Evolutionary conservation across 2,888 invertebrate species (phyloP).

Genomic region (Ophion slaviceki): DNA sequence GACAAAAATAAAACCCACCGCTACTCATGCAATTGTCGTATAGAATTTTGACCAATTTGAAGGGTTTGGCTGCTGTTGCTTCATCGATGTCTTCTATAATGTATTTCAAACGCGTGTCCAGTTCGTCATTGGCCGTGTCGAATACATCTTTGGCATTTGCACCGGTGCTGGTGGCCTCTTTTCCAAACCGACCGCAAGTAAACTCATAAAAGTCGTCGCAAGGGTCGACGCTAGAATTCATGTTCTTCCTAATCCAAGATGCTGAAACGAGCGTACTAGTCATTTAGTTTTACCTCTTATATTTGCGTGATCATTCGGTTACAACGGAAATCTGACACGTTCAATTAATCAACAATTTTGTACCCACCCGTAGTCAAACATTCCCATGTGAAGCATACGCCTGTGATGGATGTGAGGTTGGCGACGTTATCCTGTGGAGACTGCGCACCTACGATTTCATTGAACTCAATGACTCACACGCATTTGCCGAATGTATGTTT

Average conservation of each 20-base stretch:
- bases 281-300: background rate
- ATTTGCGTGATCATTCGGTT: background rate
- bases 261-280: background rate
- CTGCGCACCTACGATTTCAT: too few relatives aligned
- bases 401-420: background rate
- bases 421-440: too few relatives aligned
- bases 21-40: background rate
- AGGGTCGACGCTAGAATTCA: background rate
- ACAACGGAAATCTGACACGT: too few relatives aligned
- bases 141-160: background rate
- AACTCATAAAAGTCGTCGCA: background rate
- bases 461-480: too few relatives aligned
- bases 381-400: background rate
- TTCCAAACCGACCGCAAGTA: background rate
- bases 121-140: background rate
- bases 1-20: background rate
- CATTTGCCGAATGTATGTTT: too few relatives aligned
- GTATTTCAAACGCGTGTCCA: background rate
- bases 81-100: background rate
- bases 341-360: background rate
- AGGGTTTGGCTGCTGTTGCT: background rate
- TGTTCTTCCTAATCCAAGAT: background rate
- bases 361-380: background rate
- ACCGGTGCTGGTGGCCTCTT: background rate
- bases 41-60: background rate